These are phyloP conservation scores for Daktulosphaira vitifoliae DNA, from an alignment of 1,140 invertebrate species.

Conservation along the genomic window DNA sequence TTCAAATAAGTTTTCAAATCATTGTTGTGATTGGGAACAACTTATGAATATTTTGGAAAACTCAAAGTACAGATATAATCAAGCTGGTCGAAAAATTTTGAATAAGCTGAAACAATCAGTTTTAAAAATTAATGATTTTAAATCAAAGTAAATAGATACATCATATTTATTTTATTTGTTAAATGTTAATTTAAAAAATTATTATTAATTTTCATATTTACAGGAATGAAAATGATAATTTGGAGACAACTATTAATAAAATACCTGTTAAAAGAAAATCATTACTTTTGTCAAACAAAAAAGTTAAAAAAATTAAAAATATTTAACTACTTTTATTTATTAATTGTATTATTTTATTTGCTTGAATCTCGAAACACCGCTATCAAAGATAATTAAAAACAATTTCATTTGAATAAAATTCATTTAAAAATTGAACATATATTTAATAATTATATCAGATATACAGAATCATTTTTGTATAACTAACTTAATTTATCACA, in stretches of 20 bases:
- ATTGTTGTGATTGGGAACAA: slow-evolving; percentile 6
- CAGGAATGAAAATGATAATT: neutral
- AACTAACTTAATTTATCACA: no score
- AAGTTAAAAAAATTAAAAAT: slow-evolving; percentile 32
- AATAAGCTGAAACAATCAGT: neutral
- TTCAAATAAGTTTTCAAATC: slow-evolving; percentile 15
- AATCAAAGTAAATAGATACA: slow-evolving; percentile 4
- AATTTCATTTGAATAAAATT: no score
- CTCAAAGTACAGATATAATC: slow-evolving; percentile 8
- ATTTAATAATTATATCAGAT: no score
- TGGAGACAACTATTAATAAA: neutral
- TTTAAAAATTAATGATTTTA: slow-evolving; percentile 2
- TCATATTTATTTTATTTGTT: no score
- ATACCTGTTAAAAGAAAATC: slow-evolving; percentile 20
- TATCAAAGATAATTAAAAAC: no score
- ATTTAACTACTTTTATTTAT: neutral
- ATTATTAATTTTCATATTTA: no score
- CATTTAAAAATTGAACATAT: no score
- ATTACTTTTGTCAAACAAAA: slow-evolving; percentile 22
- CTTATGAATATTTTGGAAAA: neutral
- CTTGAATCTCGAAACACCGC: no score
- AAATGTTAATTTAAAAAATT: no score
- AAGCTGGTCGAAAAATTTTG: slow-evolving; percentile 13
- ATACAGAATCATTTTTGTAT: no score
- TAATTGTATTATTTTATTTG: no score